These are phyloP conservation scores for Galeopsomyia nigrocyanea DNA, from an alignment of 2,888 invertebrate species.

Conservation along the genomic window DNA sequence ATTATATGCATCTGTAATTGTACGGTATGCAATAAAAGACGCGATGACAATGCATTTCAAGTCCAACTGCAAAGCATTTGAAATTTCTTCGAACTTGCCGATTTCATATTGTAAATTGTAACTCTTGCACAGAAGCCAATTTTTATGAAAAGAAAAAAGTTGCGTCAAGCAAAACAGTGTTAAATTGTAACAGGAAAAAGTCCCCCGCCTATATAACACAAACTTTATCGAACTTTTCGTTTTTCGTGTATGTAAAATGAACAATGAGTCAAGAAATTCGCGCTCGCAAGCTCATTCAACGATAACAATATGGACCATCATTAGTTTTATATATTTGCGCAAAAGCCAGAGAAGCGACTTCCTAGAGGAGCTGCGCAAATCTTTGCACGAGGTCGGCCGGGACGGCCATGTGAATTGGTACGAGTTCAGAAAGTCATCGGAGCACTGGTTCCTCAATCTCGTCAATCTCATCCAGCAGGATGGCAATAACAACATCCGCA, in stretches of 20 bases:
- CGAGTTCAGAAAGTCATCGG: slow-evolving; percentile 50
- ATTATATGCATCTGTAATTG: no score
- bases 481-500: slow-evolving; percentile 50
- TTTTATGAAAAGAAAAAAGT: no score
- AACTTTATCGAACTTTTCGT: no score
- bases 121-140: no score
- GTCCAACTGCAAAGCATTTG: no score
- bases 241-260: neutral
- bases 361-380: slow-evolving; percentile 40
- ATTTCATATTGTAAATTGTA: no score
- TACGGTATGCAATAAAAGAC: no score
- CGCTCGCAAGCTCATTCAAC: neutral
- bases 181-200: no score
- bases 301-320: slow-evolving; percentile 1
- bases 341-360: slow-evolving; percentile 36
- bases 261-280: neutral
- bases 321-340: slow-evolving; percentile 42
- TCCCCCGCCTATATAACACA: no score
- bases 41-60: no score
- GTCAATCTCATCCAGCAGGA: slow-evolving; percentile 44
- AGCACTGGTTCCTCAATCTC: slow-evolving; percentile 50
- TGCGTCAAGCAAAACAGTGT: no score
- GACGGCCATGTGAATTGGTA: slow-evolving; percentile 50
- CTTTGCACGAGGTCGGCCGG: slow-evolving; percentile 18
- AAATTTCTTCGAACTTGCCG: no score